Conservation (phyloP, 2,797 vertebrate species). For the Buphagus erythrorhynchus region DNA sequence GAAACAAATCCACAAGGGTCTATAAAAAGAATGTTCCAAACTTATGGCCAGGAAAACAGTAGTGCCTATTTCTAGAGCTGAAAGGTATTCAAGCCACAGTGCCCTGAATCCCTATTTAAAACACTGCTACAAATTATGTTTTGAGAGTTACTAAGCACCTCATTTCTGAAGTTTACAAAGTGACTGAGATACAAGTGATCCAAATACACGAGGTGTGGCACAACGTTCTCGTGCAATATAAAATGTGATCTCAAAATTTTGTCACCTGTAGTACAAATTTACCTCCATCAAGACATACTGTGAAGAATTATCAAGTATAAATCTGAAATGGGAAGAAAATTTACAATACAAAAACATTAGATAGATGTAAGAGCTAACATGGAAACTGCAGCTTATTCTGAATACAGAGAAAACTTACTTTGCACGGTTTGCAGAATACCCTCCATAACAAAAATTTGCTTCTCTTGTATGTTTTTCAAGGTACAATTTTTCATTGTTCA, state of each 20-base stretch:
- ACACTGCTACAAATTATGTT: background rate
- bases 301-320: background rate
- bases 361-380: background rate
- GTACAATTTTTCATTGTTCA: background rate
- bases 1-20: background rate
- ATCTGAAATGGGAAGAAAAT: background rate
- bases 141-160: background rate
- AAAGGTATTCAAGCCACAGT: background rate
- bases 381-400: background rate
- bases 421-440: background rate
- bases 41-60: background rate
- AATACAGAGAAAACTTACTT: fast-evolving
- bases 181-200: background rate
- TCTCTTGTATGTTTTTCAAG: background rate
- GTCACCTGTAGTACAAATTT: background rate
- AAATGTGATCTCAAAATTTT: background rate
- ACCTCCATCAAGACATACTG: background rate
- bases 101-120: background rate
- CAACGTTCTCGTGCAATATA: background rate
- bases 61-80: background rate
- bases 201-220: background rate
- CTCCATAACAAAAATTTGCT: background rate
- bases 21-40: background rate
- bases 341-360: background rate
- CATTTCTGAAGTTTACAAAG: background rate